Percentiles rank a stretch among this genome's conserved stretches.
phyloP scores from a whole-genome alignment of 2,888 invertebrate species.

The Drosophila ustulata region DNA sequence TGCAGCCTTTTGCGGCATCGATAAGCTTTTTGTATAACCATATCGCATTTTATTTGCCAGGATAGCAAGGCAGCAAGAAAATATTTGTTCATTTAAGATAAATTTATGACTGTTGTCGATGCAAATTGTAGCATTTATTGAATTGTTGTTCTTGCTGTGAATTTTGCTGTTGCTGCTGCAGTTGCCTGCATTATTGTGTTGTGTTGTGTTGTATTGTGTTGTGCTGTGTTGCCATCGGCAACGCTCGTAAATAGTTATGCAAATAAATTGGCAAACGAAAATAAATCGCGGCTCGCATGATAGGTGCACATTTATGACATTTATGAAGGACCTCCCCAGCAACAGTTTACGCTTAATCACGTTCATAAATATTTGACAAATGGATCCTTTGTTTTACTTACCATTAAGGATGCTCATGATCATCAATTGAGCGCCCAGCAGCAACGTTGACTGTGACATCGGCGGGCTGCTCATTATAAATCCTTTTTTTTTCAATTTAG shows the following conservation, averaged over 20 bases:
- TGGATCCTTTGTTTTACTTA: constrained; percentile 46
- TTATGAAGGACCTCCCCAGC: constrained; percentile 22
- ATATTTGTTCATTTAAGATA: constrained; percentile 80
- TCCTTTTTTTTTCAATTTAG: constrained; percentile 64
- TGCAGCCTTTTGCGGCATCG: constrained; percentile 70
- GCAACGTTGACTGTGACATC: constrained; percentile 16
- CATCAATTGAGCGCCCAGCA: constrained; percentile 43
- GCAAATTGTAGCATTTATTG: constrained; percentile 79
- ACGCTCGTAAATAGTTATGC: constrained; percentile 70
- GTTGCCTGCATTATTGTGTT: not conserved
- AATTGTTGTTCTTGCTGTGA: constrained; percentile 54
- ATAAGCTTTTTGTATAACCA: constrained; percentile 67
- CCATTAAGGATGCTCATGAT: constrained; percentile 53
- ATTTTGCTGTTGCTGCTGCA: constrained; percentile 25
- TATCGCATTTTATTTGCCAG: constrained; percentile 68
- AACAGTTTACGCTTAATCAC: constrained; percentile 60
- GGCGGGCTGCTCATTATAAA: constrained; percentile 72
- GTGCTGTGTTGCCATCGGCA: constrained; percentile 34
- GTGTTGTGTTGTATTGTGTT: too few relatives aligned
- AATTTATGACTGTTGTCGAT: constrained; percentile 77
- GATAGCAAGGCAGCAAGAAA: constrained; percentile 70
- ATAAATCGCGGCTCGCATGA: constrained; percentile 66
- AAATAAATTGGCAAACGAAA: constrained; percentile 66
- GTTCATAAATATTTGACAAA: constrained; percentile 67
- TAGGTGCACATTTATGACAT: constrained; percentile 61